Evolutionary conservation across 92 coral and sea anemone genomes (phyloP).

Genomic region (Micromussa lordhowensis): DNA sequence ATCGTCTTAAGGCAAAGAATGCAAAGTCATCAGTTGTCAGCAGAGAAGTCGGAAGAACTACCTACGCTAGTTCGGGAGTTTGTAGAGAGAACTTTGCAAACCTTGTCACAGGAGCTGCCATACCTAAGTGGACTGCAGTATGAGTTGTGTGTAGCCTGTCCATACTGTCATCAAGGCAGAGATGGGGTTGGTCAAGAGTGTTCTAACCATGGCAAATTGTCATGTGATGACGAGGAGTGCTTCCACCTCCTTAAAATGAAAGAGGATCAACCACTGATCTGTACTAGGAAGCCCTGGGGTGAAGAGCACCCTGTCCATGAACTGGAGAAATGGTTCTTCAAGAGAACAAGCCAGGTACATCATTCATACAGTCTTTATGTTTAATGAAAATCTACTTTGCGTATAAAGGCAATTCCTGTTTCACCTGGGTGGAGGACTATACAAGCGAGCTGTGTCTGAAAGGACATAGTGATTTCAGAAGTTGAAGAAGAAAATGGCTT

Average conservation of each 20-base stretch:
- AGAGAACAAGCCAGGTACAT: not conserved
- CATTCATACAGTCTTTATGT: too few species aligned
- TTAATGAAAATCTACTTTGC: too few species aligned
- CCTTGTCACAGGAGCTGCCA: not conserved
- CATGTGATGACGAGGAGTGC: not conserved
- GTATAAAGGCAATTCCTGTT: too few species aligned
- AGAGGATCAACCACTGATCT: not conserved
- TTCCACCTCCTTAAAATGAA: not conserved
- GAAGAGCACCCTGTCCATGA: not conserved
- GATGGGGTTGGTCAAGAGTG: not conserved
- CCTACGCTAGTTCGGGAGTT: not conserved
- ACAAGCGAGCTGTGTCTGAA: too few species aligned
- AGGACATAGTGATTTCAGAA: too few species aligned
- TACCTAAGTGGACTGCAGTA: slow-evolving; percentile 3
- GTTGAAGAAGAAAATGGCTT: too few species aligned
- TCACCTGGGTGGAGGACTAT: too few species aligned
- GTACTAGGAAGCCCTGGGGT: not conserved
- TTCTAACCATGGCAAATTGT: not conserved
- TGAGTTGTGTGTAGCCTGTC: not conserved
- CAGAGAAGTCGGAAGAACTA: not conserved
- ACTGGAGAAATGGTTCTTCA: not conserved
- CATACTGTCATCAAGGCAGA: not conserved
- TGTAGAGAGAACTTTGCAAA: not conserved
- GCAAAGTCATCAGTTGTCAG: not conserved
- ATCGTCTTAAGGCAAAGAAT: not conserved